Conservation (phyloP, 1,140 invertebrate species). For the Dinoponera quadriceps region DNA sequence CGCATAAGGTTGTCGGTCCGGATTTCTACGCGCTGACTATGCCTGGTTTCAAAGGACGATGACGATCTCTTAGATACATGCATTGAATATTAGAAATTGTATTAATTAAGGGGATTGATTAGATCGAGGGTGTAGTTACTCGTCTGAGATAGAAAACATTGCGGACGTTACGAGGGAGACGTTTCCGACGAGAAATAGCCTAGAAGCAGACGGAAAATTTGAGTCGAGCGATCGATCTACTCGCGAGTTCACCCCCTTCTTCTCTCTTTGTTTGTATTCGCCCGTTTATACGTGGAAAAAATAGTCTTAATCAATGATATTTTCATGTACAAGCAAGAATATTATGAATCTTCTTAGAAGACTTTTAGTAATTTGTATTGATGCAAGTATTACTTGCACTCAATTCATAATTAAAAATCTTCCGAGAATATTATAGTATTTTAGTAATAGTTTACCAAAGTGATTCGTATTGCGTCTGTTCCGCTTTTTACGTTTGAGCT, state of each 20-base stretch:
- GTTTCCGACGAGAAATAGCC: constrained; percentile 67
- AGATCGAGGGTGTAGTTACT: constrained; percentile 56
- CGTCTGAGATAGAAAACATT: constrained; percentile 60
- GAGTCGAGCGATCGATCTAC: constrained; percentile 60
- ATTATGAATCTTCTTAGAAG: too few species aligned
- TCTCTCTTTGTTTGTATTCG: background rate
- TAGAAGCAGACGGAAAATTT: constrained; percentile 69
- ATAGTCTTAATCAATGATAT: too few species aligned
- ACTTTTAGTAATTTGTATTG: too few species aligned
- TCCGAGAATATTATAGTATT: too few species aligned
- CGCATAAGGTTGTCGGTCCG: constrained; percentile 45
- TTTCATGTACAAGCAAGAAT: background rate
- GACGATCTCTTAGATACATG: constrained; percentile 29
- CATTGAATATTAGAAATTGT: background rate
- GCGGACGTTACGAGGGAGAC: constrained; percentile 68
- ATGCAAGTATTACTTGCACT: too few species aligned
- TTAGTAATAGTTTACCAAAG: background rate
- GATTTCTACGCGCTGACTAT: constrained; percentile 44
- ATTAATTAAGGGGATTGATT: constrained; percentile 43
- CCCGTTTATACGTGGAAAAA: too few species aligned
- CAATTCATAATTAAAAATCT: too few species aligned
- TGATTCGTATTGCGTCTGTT: background rate
- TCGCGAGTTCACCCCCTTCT: constrained; percentile 8
- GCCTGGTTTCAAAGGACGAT: constrained; percentile 33
- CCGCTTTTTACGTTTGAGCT: background rate